phyloP scores from a whole-genome alignment of 2,113 vertebrate genomes.

The Perognathus longimembris region DNA sequence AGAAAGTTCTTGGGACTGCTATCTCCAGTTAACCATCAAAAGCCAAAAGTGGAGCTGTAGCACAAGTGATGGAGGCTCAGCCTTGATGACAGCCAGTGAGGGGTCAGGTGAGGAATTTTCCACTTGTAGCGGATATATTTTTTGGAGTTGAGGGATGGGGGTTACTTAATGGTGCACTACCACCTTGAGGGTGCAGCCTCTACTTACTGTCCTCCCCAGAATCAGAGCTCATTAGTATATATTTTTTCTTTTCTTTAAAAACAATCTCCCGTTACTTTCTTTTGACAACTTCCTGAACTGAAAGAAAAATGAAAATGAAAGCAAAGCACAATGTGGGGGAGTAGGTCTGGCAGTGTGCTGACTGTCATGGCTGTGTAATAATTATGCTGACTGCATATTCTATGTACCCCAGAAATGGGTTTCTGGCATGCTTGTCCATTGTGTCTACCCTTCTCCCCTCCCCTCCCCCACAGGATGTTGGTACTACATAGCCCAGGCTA shows the following conservation, averaged over 20 bases:
- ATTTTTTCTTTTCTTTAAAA: neutral
- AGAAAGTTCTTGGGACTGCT: too few relatives aligned
- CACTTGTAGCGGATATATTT: neutral
- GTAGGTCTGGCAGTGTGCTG: neutral
- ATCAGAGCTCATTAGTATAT: neutral
- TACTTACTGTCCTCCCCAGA: neutral
- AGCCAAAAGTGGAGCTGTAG: too few relatives aligned
- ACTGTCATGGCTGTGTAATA: neutral
- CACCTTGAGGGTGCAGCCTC: neutral
- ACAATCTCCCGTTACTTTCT: neutral
- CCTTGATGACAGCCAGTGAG: too few relatives aligned
- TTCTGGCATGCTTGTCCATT: neutral
- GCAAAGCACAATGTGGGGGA: neutral
- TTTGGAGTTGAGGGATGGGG: too few relatives aligned
- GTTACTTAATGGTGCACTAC: neutral
- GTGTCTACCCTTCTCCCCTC: neutral
- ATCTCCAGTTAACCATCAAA: too few relatives aligned
- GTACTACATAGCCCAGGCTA: neutral
- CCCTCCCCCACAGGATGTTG: neutral
- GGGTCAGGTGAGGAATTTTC: neutral
- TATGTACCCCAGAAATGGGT: neutral
- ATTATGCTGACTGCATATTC: neutral
- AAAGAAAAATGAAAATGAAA: constrained; percentile 66
- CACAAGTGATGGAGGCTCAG: too few relatives aligned
- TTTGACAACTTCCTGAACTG: constrained; percentile 53